Evolutionary conservation across 2,888 invertebrate species (phyloP), one percentile per base, ranked within the genome.

Genomic region (Fragum fragum): DNA sequence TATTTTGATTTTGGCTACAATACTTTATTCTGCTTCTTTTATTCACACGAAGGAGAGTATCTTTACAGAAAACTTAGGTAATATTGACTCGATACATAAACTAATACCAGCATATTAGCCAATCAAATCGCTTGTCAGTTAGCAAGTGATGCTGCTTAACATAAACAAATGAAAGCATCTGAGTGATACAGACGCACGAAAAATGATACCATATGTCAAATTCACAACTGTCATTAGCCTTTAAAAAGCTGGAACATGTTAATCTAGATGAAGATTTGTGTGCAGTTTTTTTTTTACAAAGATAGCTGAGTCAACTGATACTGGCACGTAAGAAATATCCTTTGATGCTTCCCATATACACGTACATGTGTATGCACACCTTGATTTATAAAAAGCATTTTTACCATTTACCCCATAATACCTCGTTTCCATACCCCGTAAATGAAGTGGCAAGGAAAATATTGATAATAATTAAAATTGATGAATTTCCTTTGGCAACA

Each of bases 151-250:
- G 36, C 80, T 77, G 36, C 55, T 84, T 84, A 81, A 84, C 84
- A 84, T 84, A 84, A 84, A 84, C 78, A 84, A 69, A 70, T 47
- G 84, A 78, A 72, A 59, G 26, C 52, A 68, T 78, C 80, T 80
- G 80, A 74, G 80, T 79, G 76, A 76, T 42, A 55, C 42, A 23
- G 42, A 3, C 23, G 52, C 36, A 53, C 23, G 57, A n/a, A 69
- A 53, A 70, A 76, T 42, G 52, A 61, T 61, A 47, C 81, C 81
- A 82, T 82, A 82, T 82, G 81, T 82, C 74, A 57, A 55, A 18
- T 9, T 63, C 52, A 16, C 36, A 71, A 55, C 55, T 71, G 71
- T 71, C 71, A 71, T 53, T 16, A 5, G 47, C 5, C 47, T 47
- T 47, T 47, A n/a, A 9, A 14, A 47, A 16, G 2, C 47, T 47